A percentile compares a stretch with the other conserved stretches of the same genome.
Evolutionary conservation across 2,888 invertebrate genomes (phyloP).

Genomic region (Cryptocephalus moraei): DNA sequence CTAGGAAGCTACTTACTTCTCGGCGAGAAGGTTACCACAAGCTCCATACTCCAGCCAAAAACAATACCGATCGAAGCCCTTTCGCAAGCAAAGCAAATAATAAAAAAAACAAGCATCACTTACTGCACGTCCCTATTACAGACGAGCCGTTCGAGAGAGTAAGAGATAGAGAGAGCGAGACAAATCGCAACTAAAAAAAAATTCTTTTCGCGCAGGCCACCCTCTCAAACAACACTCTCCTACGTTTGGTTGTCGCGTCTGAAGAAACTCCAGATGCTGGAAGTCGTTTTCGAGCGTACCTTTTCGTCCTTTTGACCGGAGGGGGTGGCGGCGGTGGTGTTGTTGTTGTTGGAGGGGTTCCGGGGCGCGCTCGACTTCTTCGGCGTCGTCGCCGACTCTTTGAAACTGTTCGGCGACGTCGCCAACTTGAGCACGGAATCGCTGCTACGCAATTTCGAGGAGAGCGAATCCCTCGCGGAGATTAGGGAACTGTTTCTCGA

Average conservation of each 20-base stretch:
- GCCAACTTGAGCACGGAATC: conserved; percentile 39
- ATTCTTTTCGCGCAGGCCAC: conserved; percentile 18
- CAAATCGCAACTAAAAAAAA: conserved; percentile 29
- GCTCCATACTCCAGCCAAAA: conserved; percentile 4
- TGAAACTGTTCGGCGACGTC: conserved; percentile 15
- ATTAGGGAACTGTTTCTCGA: conserved; percentile 36
- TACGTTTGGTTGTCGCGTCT: conserved; percentile 45
- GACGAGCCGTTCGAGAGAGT: not conserved
- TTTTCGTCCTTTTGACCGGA: conserved; percentile 34
- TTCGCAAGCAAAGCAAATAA: conserved; percentile 25
- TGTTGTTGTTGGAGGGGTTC: conserved; percentile 13
- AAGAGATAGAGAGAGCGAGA: conserved; percentile 8
- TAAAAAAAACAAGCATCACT: conserved; percentile 36
- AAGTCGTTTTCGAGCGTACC: conserved; percentile 58
- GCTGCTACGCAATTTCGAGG: conserved; percentile 42
- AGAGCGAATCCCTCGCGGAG: conserved; percentile 41
- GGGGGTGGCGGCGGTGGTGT: not conserved
- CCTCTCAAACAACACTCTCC: conserved; percentile 16
- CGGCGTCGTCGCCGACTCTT: conserved; percentile 8
- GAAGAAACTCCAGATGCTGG: conserved; percentile 55
- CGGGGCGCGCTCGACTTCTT: conserved; percentile 23
- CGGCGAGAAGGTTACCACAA: not conserved
- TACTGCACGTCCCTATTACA: conserved; percentile 31
- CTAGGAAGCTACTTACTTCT: not conserved
- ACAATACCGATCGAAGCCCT: not conserved